A percentile compares a stretch with the other conserved stretches of the same genome.
Evolutionary conservation across 2,888 invertebrate genomes (phyloP).

Genomic region (Drosophila mercatorum): DNA sequence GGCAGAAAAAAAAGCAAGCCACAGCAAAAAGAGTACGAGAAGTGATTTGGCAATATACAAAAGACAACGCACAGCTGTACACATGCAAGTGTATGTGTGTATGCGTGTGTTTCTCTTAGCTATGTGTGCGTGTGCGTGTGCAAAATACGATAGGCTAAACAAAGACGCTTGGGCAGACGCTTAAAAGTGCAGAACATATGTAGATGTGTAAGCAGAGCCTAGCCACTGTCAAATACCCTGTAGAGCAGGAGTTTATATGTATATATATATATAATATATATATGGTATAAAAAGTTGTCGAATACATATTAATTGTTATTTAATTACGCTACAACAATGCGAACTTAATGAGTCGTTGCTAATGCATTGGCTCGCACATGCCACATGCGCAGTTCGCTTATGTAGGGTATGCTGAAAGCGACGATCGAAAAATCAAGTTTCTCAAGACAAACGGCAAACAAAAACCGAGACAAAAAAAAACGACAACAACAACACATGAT

Average conservation of each 20-base stretch:
- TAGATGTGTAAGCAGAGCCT: not conserved
- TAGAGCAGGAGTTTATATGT: not conserved
- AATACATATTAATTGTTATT: slow-evolving; percentile 6
- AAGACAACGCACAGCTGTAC: slow-evolving; percentile 25
- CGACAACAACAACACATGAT: slow-evolving; percentile 20
- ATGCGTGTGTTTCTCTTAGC: not conserved
- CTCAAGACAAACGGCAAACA: slow-evolving; percentile 29
- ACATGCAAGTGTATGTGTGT: not conserved
- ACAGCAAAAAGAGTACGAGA: slow-evolving; percentile 23
- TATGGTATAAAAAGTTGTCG: not conserved
- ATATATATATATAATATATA: not conserved
- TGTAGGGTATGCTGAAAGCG: slow-evolving; percentile 33
- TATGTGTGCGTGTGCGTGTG: slow-evolving; percentile 21
- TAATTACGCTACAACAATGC: slow-evolving; percentile 7
- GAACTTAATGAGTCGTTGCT: slow-evolving; percentile 8
- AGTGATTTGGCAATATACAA: slow-evolving; percentile 67
- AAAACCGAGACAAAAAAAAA: slow-evolving; percentile 32
- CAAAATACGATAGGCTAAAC: slow-evolving; percentile 65
- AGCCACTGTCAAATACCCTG: slow-evolving; percentile 23
- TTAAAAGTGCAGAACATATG: slow-evolving; percentile 37
- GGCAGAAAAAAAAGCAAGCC: slow-evolving; percentile 44
- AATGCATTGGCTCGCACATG: not conserved
- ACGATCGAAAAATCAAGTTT: slow-evolving; percentile 51
- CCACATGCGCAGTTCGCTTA: not conserved
- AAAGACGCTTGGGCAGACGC: slow-evolving; percentile 40